These are phyloP conservation scores for Portunus trituberculatus DNA, from an alignment of 1,140 invertebrate genomes.

Conservation along the genomic window DNA sequence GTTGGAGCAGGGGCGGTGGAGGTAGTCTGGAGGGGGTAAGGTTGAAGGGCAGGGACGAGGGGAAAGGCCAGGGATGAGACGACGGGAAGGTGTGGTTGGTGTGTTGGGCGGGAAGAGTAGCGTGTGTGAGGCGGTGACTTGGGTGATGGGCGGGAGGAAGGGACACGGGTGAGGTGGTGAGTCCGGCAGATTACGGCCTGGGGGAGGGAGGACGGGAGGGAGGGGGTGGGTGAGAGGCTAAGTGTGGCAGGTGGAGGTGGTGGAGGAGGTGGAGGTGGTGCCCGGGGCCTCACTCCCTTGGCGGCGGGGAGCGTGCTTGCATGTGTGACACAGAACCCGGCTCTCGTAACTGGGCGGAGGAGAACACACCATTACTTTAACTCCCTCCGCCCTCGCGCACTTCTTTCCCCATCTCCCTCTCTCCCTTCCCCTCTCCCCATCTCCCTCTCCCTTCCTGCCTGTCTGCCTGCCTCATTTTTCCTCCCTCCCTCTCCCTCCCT, in stretches of 20 bases:
- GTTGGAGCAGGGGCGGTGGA: neutral
- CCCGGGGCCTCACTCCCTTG: neutral
- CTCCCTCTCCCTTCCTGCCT: neutral
- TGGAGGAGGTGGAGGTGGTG: neutral
- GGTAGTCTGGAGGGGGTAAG: neutral
- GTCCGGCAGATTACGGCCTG: too few relatives aligned
- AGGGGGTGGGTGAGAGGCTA: neutral
- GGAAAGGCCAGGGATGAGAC: neutral
- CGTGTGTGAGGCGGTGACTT: neutral
- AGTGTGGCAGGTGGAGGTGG: neutral
- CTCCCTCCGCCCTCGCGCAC: neutral
- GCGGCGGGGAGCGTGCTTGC: slow-evolving; percentile 24
- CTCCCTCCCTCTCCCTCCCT: neutral
- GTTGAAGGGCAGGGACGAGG: slow-evolving; percentile 35
- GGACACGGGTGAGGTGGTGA: neutral
- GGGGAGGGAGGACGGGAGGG: neutral
- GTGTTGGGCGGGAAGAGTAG: neutral
- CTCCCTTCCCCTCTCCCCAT: neutral
- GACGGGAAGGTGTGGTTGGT: neutral
- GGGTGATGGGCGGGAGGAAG: neutral
- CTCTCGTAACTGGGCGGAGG: neutral
- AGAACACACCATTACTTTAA: neutral
- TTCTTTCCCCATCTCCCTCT: neutral
- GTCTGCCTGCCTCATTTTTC: too few relatives aligned
- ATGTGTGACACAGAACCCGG: too few relatives aligned